A percentile compares a stretch with the other conserved stretches of the same genome.
These are phyloP conservation scores for Anthopleura xanthogrammica DNA, from an alignment of 92 coral and sea anemone genomes.

Conservation along the genomic window DNA sequence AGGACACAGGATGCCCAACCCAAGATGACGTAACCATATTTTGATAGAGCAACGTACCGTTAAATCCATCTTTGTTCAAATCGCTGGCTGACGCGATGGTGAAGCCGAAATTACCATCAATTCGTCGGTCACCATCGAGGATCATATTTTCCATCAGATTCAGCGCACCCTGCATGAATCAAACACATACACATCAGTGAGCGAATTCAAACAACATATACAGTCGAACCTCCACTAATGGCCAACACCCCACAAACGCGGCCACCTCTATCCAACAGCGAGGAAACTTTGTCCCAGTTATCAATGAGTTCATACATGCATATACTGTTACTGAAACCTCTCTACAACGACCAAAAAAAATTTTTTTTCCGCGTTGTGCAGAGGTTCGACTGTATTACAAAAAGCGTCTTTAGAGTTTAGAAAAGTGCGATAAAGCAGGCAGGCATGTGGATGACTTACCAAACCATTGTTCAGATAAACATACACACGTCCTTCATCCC, in stretches of 20 bases:
- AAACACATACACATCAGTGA: neutral
- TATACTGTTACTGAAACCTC: neutral
- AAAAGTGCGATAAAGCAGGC: no score
- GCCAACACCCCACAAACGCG: no score
- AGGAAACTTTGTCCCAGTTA: no score
- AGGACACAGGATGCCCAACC: neutral
- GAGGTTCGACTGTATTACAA: no score
- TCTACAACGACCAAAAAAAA: no score
- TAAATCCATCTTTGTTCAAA: conserved; percentile 65
- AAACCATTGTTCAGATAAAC: conserved; percentile 75
- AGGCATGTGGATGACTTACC: conserved; percentile 24
- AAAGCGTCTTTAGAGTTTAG: no score
- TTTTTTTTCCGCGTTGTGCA: no score
- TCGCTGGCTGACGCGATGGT: conserved; percentile 85
- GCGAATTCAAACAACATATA: neutral
- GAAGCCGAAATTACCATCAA: conserved; percentile 70
- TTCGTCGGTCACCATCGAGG: conserved; percentile 66
- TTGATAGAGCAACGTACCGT: conserved; percentile 44
- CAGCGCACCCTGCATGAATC: conserved; percentile 44
- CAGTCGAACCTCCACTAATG: no score
- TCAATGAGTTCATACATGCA: neutral
- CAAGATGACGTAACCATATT: neutral
- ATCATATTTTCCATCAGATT: conserved; percentile 51
- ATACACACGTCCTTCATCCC: conserved; percentile 88
- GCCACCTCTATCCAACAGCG: no score